phyloP scores from a whole-genome alignment of 2,797 vertebrate genomes.

The Acanthopagrus latus region DNA sequence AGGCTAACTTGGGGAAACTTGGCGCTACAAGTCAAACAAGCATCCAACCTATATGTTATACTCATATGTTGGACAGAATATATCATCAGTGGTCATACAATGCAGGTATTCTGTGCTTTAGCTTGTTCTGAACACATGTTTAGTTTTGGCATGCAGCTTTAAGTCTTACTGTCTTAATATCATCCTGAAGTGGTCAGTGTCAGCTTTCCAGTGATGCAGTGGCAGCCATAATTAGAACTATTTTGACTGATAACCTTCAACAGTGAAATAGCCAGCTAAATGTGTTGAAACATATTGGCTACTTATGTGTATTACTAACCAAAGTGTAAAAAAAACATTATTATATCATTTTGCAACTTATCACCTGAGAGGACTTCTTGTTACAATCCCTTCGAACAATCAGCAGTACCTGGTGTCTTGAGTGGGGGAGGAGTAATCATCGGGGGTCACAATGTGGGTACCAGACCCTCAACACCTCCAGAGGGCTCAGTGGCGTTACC shows the following conservation, averaged over 20 bases:
- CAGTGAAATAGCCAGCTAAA: too few species aligned
- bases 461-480: too few species aligned
- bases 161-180: background rate
- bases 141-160: background rate
- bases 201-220: background rate
- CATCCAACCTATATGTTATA: background rate
- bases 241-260: background rate
- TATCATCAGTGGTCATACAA: background rate
- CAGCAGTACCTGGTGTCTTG: too few species aligned
- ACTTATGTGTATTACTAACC: too few species aligned
- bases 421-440: too few species aligned
- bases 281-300: too few species aligned
- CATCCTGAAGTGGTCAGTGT: background rate
- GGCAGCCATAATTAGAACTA: background rate
- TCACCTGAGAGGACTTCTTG: too few species aligned
- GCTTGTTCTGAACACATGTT: constrained; percentile 4
- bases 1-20: constrained; percentile 51
- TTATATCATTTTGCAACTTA: too few species aligned
- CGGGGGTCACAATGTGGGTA: too few species aligned
- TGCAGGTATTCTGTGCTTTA: background rate
- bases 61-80: background rate
- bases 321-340: too few species aligned
- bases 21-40: constrained; percentile 32
- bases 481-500: too few species aligned
- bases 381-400: too few species aligned